These are phyloP conservation scores for Trissonchulus sp. DNA, from an alignment of 2,888 invertebrate genomes.

Conservation along the genomic window DNA sequence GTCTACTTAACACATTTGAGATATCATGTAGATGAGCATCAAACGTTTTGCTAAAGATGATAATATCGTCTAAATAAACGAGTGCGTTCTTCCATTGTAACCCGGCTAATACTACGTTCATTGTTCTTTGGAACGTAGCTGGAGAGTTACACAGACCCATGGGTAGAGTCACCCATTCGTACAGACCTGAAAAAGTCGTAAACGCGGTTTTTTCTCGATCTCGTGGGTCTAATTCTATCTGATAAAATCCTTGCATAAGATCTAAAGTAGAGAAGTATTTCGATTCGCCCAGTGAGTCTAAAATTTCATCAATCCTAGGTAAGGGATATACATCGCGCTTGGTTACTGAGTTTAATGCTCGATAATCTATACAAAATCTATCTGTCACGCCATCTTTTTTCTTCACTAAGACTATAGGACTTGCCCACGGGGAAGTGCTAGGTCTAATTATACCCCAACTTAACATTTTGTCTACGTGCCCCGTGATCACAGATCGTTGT, in stretches of 20 bases:
- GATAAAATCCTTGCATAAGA: constrained; percentile 30
- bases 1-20: background rate
- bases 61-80: too few relatives aligned
- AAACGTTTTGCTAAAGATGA: background rate
- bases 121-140: constrained; percentile 14
- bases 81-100: too few relatives aligned
- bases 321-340: constrained; percentile 34
- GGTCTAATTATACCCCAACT: constrained; percentile 33
- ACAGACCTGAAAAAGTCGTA: too few relatives aligned
- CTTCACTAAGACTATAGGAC: constrained; percentile 49
- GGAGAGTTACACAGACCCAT: background rate
- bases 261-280: constrained; percentile 24
- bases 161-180: constrained; percentile 7
- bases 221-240: too few relatives aligned
- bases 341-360: constrained; percentile 36
- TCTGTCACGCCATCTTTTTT: too few relatives aligned
- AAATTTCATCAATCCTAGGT: constrained; percentile 32
- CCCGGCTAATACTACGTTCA: background rate
- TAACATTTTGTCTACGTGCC: constrained; percentile 7
- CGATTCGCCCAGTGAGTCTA: background rate
- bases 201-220: too few relatives aligned
- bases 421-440: constrained; percentile 46
- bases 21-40: background rate
- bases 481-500: background rate
- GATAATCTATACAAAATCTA: constrained; percentile 40